Evolutionary conservation across 2,113 vertebrate genomes (phyloP).

Genomic region (Lepus americanus): DNA sequence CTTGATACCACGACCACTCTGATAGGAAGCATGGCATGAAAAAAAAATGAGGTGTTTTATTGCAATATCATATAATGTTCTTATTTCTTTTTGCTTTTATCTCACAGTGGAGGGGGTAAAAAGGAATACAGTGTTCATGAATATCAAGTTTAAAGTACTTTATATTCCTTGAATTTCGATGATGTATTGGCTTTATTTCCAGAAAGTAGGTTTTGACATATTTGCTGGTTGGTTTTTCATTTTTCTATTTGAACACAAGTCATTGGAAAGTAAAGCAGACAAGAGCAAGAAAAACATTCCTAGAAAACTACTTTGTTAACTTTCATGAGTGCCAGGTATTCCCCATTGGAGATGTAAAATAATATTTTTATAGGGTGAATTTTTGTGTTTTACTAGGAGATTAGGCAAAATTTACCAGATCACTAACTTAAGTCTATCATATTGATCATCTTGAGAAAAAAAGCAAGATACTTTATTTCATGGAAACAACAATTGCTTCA

Average conservation of each 20-base stretch:
- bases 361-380: neutral
- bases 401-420: slow-evolving; percentile 29
- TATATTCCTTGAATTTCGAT: slow-evolving; percentile 64
- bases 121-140: neutral
- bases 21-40: neutral
- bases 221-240: slow-evolving; percentile 67
- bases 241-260: slow-evolving; percentile 56
- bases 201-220: neutral
- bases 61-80: neutral
- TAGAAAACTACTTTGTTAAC: neutral
- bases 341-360: neutral
- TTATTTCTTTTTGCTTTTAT: slow-evolving; percentile 15
- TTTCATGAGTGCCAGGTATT: neutral
- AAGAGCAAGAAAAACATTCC: neutral
- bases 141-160: slow-evolving; percentile 50
- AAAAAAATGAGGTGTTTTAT: slow-evolving; percentile 49
- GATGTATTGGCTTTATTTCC: slow-evolving; percentile 51
- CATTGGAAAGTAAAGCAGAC: slow-evolving; percentile 72
- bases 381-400: neutral
- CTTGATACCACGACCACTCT: neutral
- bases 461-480: neutral
- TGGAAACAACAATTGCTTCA: neutral
- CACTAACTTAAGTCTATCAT: neutral
- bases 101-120: neutral
- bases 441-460: neutral